A percentile compares a stretch with the other conserved stretches of the same genome.
These are phyloP conservation scores for Chrysopilus asiliformis DNA, from an alignment of 2,888 invertebrate genomes.

Conservation along the genomic window DNA sequence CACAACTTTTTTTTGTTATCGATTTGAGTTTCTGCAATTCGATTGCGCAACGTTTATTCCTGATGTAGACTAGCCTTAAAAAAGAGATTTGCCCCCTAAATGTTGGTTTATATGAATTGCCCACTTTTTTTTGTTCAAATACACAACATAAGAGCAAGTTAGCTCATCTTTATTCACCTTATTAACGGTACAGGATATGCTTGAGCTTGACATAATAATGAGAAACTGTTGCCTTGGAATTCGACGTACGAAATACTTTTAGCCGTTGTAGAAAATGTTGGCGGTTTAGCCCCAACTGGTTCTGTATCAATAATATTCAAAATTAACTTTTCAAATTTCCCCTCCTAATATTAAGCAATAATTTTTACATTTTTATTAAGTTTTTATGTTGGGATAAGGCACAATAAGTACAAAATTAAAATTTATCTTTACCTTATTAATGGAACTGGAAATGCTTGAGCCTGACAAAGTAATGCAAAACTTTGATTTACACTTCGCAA, in stretches of 20 bases:
- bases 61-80: too few relatives aligned
- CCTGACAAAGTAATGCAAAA: conserved; percentile 48
- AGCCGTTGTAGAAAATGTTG: conserved; percentile 40
- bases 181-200: conserved; percentile 49
- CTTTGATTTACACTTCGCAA: conserved; percentile 27
- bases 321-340: too few relatives aligned
- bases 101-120: too few relatives aligned
- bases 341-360: too few relatives aligned
- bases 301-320: too few relatives aligned
- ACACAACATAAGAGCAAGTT: too few relatives aligned
- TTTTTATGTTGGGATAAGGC: conserved; percentile 1
- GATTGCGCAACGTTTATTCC: too few relatives aligned
- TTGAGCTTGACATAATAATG: conserved; percentile 48
- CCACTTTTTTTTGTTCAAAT: too few relatives aligned
- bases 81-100: too few relatives aligned
- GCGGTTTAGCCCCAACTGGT: conserved; percentile 41
- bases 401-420: conserved; percentile 5
- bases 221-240: conserved; percentile 33
- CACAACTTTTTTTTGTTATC: too few relatives aligned
- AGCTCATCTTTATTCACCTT: conserved; percentile 46
- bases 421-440: conserved; percentile 53
- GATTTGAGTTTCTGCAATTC: too few relatives aligned
- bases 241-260: conserved; percentile 37
- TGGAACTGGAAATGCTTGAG: conserved; percentile 52
- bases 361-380: conserved; percentile 1